Percentiles rank a stretch among this genome's conserved stretches.
Conservation (phyloP, 2,113 vertebrate species). For the Glaucidium brasilianum region DNA sequence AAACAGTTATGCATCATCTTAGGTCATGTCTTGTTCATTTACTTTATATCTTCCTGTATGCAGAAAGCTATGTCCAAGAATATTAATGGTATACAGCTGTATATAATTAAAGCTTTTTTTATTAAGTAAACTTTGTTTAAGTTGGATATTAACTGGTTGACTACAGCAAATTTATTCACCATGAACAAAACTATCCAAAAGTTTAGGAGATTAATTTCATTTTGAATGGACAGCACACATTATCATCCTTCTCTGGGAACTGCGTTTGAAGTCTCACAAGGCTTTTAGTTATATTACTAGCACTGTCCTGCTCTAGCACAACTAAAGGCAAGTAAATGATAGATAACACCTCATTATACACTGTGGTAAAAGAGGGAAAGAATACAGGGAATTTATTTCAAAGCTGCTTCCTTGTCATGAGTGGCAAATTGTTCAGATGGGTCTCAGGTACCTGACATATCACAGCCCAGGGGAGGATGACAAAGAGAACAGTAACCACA, state of each 20-base stretch:
- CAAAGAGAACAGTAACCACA: background rate
- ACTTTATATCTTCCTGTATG: slow-evolving; percentile 47
- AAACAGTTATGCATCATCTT: slow-evolving; percentile 57
- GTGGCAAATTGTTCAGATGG: background rate
- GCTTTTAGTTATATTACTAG: background rate
- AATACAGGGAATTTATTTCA: background rate
- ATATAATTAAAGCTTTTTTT: slow-evolving; percentile 28
- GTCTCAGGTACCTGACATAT: background rate
- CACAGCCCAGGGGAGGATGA: background rate
- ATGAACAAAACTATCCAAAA: background rate
- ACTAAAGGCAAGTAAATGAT: background rate
- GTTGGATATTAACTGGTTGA: background rate
- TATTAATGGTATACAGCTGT: slow-evolving; percentile 23
- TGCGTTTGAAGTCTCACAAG: background rate
- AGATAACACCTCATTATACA: background rate
- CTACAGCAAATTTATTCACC: background rate
- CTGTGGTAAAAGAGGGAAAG: background rate
- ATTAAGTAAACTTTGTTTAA: slow-evolving; percentile 27
- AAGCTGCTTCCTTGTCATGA: background rate
- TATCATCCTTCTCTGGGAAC: background rate
- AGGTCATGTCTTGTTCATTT: slow-evolving; percentile 66
- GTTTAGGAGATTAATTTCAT: background rate
- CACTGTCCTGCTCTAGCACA: background rate
- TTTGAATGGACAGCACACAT: background rate
- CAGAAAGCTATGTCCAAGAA: slow-evolving; percentile 4